Evolutionary conservation across 2,797 vertebrate species (phyloP), one percentile per base, ranked within the genome.

Genomic region (Xiphophorus birchmanni): DNA sequence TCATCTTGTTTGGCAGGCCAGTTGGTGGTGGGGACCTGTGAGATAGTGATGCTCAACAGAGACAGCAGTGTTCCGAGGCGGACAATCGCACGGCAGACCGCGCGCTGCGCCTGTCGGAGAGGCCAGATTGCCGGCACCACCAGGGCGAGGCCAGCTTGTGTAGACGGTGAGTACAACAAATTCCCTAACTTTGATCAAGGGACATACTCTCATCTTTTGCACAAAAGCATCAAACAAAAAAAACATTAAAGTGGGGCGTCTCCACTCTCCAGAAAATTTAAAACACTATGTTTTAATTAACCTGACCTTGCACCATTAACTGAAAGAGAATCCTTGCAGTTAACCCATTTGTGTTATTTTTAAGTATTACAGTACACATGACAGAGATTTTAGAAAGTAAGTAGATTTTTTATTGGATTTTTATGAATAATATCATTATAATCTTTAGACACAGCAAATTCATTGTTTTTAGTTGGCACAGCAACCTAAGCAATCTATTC

Each of bases 61-160:
- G 96, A 97, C 94, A 96, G 95, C 92, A 97, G 96, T 84, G 93
- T 97, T 85, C 96, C 96, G 74, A 93, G 95, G 69, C 94, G 96
- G 79, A 97, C 96, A 90, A 96, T 97, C 13, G 96, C 96, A 72
- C 93, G 96, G 87, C 97, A 97, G 95, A 97, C 97, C 0, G 97
- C 97, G 72, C 96, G 97, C 80, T 97, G 97, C 65, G 96, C 96
- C 88, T 97, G 97, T 91, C 87, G 96, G 84, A 96, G 96, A 93
- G 97, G 96, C 85, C 96, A 97, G 94, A 97, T 97, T 63, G 97
- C 96, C 6, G 96, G 96, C 73, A 97, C 96, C 80, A 97, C 96
- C 8, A 94, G 96, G 87, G 96, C 96, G 21, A 94, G 96, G 81
- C 96, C 96, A 0, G 96, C 96, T 58, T 97, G 96, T 65, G 96